A percentile compares a stretch with the other conserved stretches of the same genome.
Evolutionary conservation across 2,113 vertebrate genomes (phyloP).

Genomic region (Oreochromis spilurus): DNA sequence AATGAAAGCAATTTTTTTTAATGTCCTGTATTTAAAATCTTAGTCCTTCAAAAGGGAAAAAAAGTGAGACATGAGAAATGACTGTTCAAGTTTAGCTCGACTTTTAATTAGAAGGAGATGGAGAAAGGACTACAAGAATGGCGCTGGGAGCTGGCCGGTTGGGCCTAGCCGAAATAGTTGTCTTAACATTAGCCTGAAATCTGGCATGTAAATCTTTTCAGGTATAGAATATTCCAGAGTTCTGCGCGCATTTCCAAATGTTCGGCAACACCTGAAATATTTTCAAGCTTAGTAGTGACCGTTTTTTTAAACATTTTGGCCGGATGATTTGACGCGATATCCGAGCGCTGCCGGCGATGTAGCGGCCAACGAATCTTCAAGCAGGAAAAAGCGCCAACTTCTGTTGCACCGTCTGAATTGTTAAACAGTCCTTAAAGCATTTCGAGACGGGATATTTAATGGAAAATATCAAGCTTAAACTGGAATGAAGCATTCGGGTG

Average conservation of each 20-base stretch:
- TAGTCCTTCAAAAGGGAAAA: not conserved
- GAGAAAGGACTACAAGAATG: slow-evolving; percentile 49
- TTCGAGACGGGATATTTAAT: not conserved
- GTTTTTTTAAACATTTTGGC: not conserved
- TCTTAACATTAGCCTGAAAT: not conserved
- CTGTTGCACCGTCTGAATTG: slow-evolving; percentile 3
- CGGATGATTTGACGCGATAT: not conserved
- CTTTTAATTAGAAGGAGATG: not conserved
- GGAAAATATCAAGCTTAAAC: not conserved
- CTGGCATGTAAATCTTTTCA: accelerated
- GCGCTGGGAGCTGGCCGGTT: not conserved
- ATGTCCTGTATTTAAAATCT: not conserved
- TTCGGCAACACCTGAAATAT: not conserved
- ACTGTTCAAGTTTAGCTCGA: not conserved
- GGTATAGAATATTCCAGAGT: not conserved
- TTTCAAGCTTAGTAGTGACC: accelerated
- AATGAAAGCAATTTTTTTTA: not conserved
- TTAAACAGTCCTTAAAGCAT: not conserved
- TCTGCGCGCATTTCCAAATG: accelerated
- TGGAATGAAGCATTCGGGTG: slow-evolving; percentile 32
- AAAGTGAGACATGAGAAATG: not conserved
- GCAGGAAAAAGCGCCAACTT: slow-evolving; percentile 79
- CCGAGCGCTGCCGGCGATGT: not conserved
- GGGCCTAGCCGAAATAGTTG: slow-evolving; percentile 7
- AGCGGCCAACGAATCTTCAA: slow-evolving; percentile 11